A percentile compares a stretch with the other conserved stretches of the same genome.
These are phyloP conservation scores for Luidia sarsii DNA, from an alignment of 53 echinoderm and acorn worm genomes.

Conservation along the genomic window DNA sequence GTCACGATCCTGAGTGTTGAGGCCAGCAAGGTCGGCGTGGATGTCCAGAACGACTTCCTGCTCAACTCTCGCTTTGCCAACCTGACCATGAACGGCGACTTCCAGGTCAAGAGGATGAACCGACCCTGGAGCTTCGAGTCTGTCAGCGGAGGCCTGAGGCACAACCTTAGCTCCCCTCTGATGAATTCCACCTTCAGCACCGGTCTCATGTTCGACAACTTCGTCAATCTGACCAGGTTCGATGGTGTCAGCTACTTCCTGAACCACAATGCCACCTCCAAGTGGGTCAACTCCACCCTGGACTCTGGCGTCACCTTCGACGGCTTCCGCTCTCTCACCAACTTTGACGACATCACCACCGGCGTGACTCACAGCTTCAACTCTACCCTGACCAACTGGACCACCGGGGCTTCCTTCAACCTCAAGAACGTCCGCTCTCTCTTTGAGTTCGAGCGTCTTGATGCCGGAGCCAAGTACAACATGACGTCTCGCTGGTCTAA, in stretches of 20 bases:
- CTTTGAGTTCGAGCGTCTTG: slow-evolving; percentile 59
- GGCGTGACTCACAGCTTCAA: slow-evolving; percentile 49
- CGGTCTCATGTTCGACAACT: slow-evolving; percentile 58
- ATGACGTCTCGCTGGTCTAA: slow-evolving; percentile 54
- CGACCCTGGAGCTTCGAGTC: slow-evolving; percentile 56
- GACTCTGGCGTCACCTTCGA: slow-evolving; percentile 34
- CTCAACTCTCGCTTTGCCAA: slow-evolving; percentile 63
- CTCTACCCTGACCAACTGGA: slow-evolving; percentile 60
- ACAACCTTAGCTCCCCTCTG: slow-evolving; percentile 64
- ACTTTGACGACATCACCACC: slow-evolving; percentile 55
- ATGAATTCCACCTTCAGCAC: slow-evolving; percentile 65
- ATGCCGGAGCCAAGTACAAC: slow-evolving; percentile 31
- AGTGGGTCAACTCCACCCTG: slow-evolving; percentile 39
- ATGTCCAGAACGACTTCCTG: slow-evolving; percentile 44
- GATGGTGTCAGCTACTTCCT: slow-evolving; percentile 41
- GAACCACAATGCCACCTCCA: slow-evolving; percentile 41
- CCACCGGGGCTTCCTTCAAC: slow-evolving; percentile 54
- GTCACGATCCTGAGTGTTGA: slow-evolving; percentile 38
- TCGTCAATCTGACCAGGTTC: slow-evolving; percentile 58
- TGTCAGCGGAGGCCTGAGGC: slow-evolving; percentile 52
- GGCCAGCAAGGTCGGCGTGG: slow-evolving; percentile 39
- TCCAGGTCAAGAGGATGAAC: slow-evolving; percentile 66
- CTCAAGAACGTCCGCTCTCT: slow-evolving; percentile 60
- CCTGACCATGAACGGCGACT: slow-evolving; percentile 65
- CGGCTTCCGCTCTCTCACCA: slow-evolving; percentile 65